These are phyloP conservation scores for Gorsachius magnificus DNA, from an alignment of 2,797 vertebrate genomes.

Conservation along the genomic window DNA sequence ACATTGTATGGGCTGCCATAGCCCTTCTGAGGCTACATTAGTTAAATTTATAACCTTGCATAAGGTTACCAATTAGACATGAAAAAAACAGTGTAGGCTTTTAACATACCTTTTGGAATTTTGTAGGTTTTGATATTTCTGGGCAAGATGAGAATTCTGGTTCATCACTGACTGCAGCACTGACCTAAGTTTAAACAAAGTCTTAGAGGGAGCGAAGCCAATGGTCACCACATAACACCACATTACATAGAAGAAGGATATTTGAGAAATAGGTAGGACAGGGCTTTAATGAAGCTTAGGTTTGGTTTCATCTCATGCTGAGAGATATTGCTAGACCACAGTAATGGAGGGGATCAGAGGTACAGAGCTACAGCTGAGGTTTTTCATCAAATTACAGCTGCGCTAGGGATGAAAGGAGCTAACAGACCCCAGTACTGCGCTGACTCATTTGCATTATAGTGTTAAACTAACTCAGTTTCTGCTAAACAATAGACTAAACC, in stretches of 20 bases:
- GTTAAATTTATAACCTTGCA: neutral
- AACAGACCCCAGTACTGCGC: neutral
- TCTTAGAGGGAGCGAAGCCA: neutral
- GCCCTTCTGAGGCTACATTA: neutral
- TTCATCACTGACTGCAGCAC: neutral
- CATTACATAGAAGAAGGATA: neutral
- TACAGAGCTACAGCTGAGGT: neutral
- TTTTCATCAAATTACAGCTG: neutral
- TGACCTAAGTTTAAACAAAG: neutral
- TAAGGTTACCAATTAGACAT: neutral
- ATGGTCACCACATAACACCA: neutral
- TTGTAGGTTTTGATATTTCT: neutral
- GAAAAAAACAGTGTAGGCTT: neutral
- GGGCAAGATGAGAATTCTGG: neutral
- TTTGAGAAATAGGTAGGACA: neutral
- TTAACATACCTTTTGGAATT: neutral
- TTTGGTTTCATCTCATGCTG: neutral
- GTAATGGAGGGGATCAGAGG: fast-evolving
- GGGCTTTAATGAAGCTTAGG: neutral
- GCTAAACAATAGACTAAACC: neutral
- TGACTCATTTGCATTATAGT: neutral
- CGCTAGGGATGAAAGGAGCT: neutral
- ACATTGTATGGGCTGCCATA: neutral
- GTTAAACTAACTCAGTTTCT: neutral
- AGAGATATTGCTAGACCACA: fast-evolving